Conservation (phyloP, 2,797 vertebrate species). For the Pagetopsis macropterus region DNA sequence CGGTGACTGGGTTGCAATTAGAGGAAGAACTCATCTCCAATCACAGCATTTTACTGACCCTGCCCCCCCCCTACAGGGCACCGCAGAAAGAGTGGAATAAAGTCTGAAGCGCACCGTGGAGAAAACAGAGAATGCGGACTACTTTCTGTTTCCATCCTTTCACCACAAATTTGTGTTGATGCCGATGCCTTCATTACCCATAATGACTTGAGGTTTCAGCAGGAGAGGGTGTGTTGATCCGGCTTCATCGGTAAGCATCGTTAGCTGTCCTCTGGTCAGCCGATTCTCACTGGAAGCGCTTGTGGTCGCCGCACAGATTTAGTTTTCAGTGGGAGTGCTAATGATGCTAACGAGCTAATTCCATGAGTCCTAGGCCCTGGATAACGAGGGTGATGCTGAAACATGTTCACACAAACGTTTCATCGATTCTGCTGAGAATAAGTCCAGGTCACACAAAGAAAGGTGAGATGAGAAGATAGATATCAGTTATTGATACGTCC, state of each 20-base stretch:
- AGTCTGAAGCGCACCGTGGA: not conserved
- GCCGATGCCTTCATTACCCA: constrained; percentile 39
- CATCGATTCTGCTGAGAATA: not conserved
- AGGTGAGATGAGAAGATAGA: not conserved
- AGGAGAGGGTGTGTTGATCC: not conserved
- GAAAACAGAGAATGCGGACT: constrained; percentile 22
- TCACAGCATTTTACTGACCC: constrained; percentile 16
- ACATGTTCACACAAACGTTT: not conserved
- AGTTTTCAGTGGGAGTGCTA: not conserved
- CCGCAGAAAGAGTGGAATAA: not conserved
- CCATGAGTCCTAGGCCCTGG: not conserved
- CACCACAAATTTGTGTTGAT: not conserved
- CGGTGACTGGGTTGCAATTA: not conserved
- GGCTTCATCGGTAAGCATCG: constrained; percentile 4
- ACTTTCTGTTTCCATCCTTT: not conserved
- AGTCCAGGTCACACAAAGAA: not conserved
- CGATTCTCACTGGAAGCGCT: not conserved
- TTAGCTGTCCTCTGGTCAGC: not conserved
- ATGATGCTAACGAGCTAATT: not conserved
- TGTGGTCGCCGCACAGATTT: not conserved
- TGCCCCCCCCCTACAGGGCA: not conserved
- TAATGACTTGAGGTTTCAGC: not conserved
- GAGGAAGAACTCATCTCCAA: constrained; percentile 19
- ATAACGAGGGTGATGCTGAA: no score
- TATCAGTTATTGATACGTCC: not conserved